These are phyloP conservation scores for Epistrophe eligans DNA, from an alignment of 2,888 invertebrate genomes.

Conservation along the genomic window DNA sequence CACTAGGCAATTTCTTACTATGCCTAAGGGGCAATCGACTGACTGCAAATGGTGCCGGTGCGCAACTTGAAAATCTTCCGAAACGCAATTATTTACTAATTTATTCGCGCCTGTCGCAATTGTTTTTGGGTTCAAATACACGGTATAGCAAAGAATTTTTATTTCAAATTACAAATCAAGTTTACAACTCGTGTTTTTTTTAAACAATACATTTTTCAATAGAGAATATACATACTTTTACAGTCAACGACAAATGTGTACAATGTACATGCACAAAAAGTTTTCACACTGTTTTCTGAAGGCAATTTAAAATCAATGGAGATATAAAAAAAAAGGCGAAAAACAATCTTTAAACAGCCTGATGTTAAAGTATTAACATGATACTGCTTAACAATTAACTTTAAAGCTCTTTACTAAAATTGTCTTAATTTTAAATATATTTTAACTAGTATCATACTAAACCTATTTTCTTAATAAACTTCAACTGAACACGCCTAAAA, in stretches of 20 bases:
- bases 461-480: too few species aligned
- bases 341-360: too few species aligned
- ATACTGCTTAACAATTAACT: too few species aligned
- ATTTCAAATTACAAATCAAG: constrained; percentile 5
- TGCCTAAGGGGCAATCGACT: neutral
- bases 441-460: too few species aligned
- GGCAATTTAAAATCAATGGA: too few species aligned
- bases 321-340: too few species aligned
- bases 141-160: constrained; percentile 6
- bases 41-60: constrained; percentile 30
- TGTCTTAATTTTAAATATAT: too few species aligned
- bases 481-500: too few species aligned
- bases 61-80: constrained; percentile 39
- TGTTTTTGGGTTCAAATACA: constrained; percentile 38
- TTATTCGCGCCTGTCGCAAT: constrained; percentile 58
- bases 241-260: neutral
- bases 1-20: neutral
- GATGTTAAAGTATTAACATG: too few species aligned
- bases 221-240: neutral
- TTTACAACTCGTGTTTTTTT: neutral
- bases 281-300: too few species aligned
- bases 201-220: neutral
- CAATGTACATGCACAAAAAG: neutral
- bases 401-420: too few species aligned
- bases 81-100: constrained; percentile 62